These are phyloP conservation scores for Hemicentrotus pulcherrimus DNA, from an alignment of 35 echinoderm and acorn worm species.

Conservation along the genomic window DNA sequence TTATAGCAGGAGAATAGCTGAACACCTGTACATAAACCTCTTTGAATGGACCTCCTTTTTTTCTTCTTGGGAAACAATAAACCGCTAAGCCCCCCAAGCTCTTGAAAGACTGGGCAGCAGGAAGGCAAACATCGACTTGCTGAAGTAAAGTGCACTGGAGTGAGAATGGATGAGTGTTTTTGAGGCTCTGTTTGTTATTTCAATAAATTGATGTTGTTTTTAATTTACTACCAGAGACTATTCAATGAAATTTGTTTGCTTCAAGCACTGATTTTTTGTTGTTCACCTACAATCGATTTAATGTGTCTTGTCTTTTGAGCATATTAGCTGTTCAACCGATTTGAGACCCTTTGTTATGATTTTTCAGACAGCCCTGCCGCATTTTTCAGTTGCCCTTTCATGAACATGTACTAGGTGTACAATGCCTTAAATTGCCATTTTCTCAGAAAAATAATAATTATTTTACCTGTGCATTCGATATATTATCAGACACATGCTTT, in stretches of 20 bases:
- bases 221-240: background rate
- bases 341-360: too few species aligned
- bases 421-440: too few species aligned
- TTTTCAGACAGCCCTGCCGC: too few species aligned
- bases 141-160: too few species aligned
- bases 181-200: background rate
- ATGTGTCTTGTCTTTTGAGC: too few species aligned
- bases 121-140: background rate
- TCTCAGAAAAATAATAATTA: too few species aligned
- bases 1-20: background rate
- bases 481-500: too few species aligned
- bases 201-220: background rate
- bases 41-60: background rate
- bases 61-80: background rate
- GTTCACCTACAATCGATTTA: background rate
- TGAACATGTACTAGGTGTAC: too few species aligned
- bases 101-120: background rate
- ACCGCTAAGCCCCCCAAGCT: background rate
- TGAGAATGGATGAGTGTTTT: background rate
- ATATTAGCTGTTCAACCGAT: too few species aligned
- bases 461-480: too few species aligned
- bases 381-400: too few species aligned
- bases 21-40: background rate
- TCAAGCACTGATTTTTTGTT: background rate
- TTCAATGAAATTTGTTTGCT: background rate